Conservation (phyloP, 2,797 vertebrate species). For the Numenius phaeopus region DNA sequence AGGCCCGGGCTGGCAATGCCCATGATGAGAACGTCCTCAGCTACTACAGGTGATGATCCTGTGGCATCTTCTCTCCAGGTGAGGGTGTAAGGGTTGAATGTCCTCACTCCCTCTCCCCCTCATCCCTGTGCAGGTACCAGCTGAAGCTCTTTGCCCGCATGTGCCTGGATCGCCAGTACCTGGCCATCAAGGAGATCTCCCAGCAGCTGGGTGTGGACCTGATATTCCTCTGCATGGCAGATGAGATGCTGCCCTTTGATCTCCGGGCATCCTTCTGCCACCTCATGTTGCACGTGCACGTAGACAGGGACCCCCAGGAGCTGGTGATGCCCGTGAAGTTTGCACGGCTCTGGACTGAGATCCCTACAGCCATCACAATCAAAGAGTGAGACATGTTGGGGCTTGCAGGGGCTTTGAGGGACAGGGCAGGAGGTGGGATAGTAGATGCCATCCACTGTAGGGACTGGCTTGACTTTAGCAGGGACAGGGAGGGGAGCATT, state of each 20-base stretch:
- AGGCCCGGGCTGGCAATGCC: constrained; percentile 92
- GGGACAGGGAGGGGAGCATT: background rate
- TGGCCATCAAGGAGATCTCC: constrained; percentile 97
- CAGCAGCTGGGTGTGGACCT: constrained; percentile 96
- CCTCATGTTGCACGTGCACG: constrained; percentile 96
- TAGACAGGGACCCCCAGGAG: constrained; percentile 97
- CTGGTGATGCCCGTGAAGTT: constrained; percentile 96
- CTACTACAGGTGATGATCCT: constrained; percentile 89
- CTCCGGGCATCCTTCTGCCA: constrained; percentile 96
- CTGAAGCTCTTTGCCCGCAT: constrained; percentile 96
- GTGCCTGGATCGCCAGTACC: constrained; percentile 97
- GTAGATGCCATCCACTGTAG: background rate
- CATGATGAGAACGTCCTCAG: constrained; percentile 95
- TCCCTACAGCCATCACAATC: constrained; percentile 94
- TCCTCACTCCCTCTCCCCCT: background rate
- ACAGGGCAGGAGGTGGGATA: background rate
- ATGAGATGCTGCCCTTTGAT: constrained; percentile 94
- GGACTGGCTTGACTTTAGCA: background rate
- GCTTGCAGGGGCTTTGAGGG: background rate
- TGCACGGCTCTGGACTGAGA: constrained; percentile 96
- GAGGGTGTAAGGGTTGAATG: background rate
- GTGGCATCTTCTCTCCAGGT: background rate
- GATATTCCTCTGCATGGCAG: constrained; percentile 98
- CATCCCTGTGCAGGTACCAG: constrained; percentile 87
- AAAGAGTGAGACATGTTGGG: constrained; percentile 87